Evolutionary conservation across 2,113 vertebrate genomes (phyloP).

Genomic region (Halichoerus grypus): DNA sequence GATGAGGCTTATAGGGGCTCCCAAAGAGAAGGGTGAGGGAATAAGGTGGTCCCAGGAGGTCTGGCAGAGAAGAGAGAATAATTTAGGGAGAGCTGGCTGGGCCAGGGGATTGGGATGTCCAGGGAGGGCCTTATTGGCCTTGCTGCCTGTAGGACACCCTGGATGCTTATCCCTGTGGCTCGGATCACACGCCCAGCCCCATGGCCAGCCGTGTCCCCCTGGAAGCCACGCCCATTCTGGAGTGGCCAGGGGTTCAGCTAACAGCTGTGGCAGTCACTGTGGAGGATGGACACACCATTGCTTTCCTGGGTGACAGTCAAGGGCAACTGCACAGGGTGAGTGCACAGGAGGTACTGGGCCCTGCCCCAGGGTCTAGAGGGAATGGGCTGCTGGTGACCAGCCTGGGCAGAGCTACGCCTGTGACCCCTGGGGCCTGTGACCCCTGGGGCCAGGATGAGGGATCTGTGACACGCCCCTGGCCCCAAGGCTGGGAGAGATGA

Average conservation of each 20-base stretch:
- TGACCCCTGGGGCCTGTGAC: background rate
- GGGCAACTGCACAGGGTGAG: slow-evolving; percentile 96
- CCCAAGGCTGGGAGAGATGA: background rate
- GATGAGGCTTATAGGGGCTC: background rate
- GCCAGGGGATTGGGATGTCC: background rate
- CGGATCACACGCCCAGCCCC: slow-evolving; percentile 98
- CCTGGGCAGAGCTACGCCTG: background rate
- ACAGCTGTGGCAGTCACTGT: slow-evolving; percentile 95
- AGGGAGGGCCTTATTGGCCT: background rate
- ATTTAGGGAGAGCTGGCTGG: background rate
- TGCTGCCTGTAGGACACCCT: slow-evolving; percentile 91
- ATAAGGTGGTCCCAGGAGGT: background rate
- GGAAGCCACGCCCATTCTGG: slow-evolving; percentile 91
- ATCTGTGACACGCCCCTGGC: background rate
- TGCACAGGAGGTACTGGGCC: background rate
- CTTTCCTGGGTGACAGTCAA: slow-evolving; percentile 96
- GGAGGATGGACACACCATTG: slow-evolving; percentile 93
- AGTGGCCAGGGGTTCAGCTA: slow-evolving; percentile 92
- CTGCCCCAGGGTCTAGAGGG: background rate
- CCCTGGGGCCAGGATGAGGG: background rate
- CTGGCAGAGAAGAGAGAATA: background rate
- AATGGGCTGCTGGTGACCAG: background rate
- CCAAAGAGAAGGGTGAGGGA: background rate
- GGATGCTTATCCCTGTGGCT: slow-evolving; percentile 97
- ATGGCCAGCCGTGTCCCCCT: slow-evolving; percentile 95